Evolutionary conservation across 2,113 vertebrate species (phyloP), one percentile per base, ranked within the genome.

Genomic region (Nycticorax nycticorax): DNA sequence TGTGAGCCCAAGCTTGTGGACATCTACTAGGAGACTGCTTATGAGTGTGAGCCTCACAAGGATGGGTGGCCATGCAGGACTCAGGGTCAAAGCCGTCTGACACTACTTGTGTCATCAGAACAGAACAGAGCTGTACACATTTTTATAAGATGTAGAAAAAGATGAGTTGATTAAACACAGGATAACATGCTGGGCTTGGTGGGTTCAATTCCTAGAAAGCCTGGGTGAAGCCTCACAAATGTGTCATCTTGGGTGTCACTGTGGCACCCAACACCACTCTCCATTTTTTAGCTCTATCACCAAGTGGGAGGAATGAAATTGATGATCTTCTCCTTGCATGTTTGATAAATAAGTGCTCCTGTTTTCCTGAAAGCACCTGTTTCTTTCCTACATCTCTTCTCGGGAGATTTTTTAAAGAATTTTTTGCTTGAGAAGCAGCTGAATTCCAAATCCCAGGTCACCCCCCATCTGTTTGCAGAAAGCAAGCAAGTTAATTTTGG

Each of bases 401-500:
- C 87, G 33, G 57, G 93, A 91, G 93, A 74, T 24, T 89, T 96
- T 97, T 92, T n/a, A 12, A 91, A 87, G 12, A 67, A 9, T 50
- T 81, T 94, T 86, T 92, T 91, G 56, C 89, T 57, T 7, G 8
- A 95, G 84, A 93, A 89, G 88, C 85, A 95, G 67, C 62, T 97
- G 89, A 95, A 83, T 96, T 96, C 88, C 67, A 94, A 90, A 90
- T 95, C 92, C 76, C 78, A 94, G 97, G 96, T 96, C 95, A 95
- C 67, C 53, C 39, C 89, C 96, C 86, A 95, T 95, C 92, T 96
- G 95, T 85, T 96, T 87, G 47, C 77, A 92, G 77, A 94, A 97
- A 94, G 89, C 84, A 84, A 89, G 84, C 19, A 94, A 75, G 97
- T 79, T 96, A 95, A 95, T 96, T 97, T 78, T 75, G 80, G 84